phyloP scores from a whole-genome alignment of 2,113 vertebrate species.

The Aplodontia rufa region DNA sequence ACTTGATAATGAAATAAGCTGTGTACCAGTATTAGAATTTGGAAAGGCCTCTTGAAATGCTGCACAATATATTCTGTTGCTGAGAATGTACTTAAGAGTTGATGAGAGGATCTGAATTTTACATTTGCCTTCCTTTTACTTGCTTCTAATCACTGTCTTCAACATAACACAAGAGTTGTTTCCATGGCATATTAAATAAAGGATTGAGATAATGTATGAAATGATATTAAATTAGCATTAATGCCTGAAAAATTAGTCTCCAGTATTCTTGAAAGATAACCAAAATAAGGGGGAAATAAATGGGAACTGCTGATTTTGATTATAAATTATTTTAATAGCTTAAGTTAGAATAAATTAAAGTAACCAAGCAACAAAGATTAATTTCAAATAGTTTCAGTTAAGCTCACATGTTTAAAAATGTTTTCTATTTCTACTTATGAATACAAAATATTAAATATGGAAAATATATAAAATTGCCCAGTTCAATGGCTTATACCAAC shows the following conservation, averaged over 20 bases:
- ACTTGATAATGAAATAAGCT: neutral
- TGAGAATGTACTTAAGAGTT: neutral
- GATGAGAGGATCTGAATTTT: neutral
- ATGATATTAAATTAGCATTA: neutral
- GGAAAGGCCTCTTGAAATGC: neutral
- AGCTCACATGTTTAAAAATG: neutral
- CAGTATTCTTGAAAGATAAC: neutral
- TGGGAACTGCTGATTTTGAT: neutral
- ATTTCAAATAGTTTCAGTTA: slow-evolving; percentile 14
- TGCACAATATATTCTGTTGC: neutral
- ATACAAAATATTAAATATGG: neutral
- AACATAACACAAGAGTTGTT: neutral
- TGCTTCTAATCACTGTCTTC: neutral
- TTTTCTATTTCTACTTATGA: neutral
- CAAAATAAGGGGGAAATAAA: neutral
- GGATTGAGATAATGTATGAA: neutral
- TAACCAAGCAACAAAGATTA: neutral
- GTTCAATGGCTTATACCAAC: neutral
- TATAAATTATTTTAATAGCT: neutral
- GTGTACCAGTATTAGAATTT: neutral
- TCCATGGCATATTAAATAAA: neutral
- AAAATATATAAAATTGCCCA: neutral
- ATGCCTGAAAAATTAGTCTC: neutral
- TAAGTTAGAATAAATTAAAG: neutral
- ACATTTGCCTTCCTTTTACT: neutral